Evolutionary conservation across 2,888 invertebrate genomes (phyloP), one percentile per base, ranked within the genome.

Genomic region (Pyrochroa serraticornis): DNA sequence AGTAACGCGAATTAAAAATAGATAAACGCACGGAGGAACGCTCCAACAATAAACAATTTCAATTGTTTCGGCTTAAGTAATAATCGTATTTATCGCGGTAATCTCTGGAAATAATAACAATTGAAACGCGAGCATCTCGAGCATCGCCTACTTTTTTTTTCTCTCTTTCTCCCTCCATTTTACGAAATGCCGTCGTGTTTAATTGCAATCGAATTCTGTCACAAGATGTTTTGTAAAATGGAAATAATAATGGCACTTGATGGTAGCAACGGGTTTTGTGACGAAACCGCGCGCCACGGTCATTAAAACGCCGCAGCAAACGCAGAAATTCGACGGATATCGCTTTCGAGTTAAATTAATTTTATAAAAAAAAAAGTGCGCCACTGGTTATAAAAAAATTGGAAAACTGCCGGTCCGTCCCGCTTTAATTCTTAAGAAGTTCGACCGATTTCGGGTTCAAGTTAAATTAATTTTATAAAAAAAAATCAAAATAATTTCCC

Each of bases 1-100:
- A 69, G 71, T 65, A 72, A 72, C 67, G 65, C 60, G 58, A 69
- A 71, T 72, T 71, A 71, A 71, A 72, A 71, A 70, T 55, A 70
- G 71, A 71, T 71, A 69, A 71, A 70, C 64, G 62, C 22, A 22
- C 22, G 22, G 3, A 3, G 22, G 3, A n/a, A 2, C 3, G 22
- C 66, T 66, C 65, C 60, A 56, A 58, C 52, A 59, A 35, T 22
- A 22, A 56, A 46, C 59, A 59, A 63, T 63, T 65, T 60, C 67
- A 65, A 68, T 68, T 68, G 68, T 68, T 67, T 62, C 46, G 45
- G 48, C 63, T 65, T 61, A 60, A 61, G 65, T 63, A 65, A 65
- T 63, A 63, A 60, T 50, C 56, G 56, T 49, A 53, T 62, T 62
- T 62, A 59, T 62, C 63, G 57, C 54, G 43, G 63, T 52, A 60